A percentile compares a stretch with the other conserved stretches of the same genome.
Conservation (phyloP, 2,888 invertebrate genomes). For the Drosophila paracracens region DNA sequence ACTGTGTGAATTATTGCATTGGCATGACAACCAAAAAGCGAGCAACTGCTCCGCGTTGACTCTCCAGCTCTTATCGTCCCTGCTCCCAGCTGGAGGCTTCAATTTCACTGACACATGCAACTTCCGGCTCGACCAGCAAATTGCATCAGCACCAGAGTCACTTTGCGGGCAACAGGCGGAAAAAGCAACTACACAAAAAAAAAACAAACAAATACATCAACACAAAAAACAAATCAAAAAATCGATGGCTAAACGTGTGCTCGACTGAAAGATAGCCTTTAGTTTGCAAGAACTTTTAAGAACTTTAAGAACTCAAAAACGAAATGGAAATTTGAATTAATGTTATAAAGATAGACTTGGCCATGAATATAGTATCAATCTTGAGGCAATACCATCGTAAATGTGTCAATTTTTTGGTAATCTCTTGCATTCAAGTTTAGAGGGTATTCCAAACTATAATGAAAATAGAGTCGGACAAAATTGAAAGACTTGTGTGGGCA, state of each 20-base stretch:
- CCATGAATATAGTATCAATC: background rate
- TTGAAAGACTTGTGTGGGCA: conserved; percentile 2
- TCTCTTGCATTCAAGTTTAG: background rate
- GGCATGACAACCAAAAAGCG: conserved; percentile 34
- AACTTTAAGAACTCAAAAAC: background rate
- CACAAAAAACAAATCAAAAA: background rate
- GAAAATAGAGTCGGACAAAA: conserved; percentile 25
- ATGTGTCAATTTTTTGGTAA: background rate
- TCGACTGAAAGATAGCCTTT: conserved; percentile 6
- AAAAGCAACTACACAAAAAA: conserved; percentile 18
- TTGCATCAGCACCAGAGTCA: conserved; percentile 65
- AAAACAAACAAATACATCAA: conserved; percentile 1
- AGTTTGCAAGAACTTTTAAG: background rate
- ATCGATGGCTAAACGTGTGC: background rate
- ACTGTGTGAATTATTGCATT: conserved; percentile 48
- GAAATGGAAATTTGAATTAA: background rate
- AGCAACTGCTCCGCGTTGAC: background rate
- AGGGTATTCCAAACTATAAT: conserved; percentile 47
- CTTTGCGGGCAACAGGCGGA: conserved; percentile 57
- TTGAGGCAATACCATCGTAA: background rate
- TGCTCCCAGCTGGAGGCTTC: conserved; percentile 40
- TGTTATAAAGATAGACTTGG: background rate
- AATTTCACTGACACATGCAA: conserved; percentile 73
- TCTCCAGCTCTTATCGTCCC: background rate
- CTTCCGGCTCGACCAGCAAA: conserved; percentile 74